phyloP scores from a whole-genome alignment of 2,797 vertebrate species.

The Trichosurus vulpecula region DNA sequence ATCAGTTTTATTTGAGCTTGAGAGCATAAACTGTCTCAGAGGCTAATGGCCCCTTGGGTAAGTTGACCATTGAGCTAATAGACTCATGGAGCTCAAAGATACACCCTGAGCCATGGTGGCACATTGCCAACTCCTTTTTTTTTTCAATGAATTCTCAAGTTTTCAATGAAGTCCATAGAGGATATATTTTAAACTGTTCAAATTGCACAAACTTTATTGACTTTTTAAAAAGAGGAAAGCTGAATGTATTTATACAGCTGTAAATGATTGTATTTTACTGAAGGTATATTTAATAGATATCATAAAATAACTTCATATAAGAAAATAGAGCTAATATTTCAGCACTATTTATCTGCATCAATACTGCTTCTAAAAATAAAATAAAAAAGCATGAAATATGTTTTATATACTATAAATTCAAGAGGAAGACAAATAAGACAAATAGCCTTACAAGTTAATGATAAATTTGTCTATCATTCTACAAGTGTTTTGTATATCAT shows the following conservation, averaged over 20 bases:
- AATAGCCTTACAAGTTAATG: slow-evolving; percentile 15
- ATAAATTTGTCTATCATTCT: slow-evolving; percentile 35
- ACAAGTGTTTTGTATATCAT: neutral
- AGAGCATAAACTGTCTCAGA: neutral
- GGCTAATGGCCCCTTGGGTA: neutral
- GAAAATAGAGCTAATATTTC: neutral
- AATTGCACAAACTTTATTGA: slow-evolving; percentile 27
- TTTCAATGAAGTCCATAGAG: slow-evolving; percentile 26
- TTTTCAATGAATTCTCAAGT: slow-evolving; percentile 12
- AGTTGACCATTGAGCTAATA: neutral
- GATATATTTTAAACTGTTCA: slow-evolving; percentile 31
- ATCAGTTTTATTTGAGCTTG: neutral
- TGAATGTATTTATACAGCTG: neutral
- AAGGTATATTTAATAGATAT: slow-evolving; percentile 14
- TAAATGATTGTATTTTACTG: neutral
- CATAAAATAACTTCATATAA: slow-evolving; percentile 21
- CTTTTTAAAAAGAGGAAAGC: slow-evolving; percentile 29
- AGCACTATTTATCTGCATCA: neutral
- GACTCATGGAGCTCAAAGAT: neutral
- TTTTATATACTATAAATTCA: slow-evolving; percentile 23
- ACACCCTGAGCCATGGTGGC: neutral
- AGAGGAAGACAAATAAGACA: slow-evolving; percentile 12
- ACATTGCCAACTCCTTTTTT: slow-evolving; percentile 36
- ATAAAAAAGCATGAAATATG: slow-evolving; percentile 26
- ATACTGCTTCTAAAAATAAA: slow-evolving; percentile 24